A percentile compares a stretch with the other conserved stretches of the same genome.
phyloP scores from a whole-genome alignment of 2,797 vertebrate species.

The Echeneis naucrates region DNA sequence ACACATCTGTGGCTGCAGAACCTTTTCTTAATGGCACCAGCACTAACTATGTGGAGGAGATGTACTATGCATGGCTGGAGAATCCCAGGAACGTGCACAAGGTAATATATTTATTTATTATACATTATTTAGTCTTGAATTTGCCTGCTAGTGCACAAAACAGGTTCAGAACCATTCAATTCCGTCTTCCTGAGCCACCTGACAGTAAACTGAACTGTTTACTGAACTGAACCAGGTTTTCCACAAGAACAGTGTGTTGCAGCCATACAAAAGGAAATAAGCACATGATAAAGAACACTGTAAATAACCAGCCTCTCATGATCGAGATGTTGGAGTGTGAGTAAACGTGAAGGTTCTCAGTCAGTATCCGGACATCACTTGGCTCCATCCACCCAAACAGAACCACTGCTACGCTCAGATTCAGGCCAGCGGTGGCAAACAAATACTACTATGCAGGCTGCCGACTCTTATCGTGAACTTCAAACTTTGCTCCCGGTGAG shows the following conservation, averaged over 20 bases:
- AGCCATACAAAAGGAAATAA: too few species aligned
- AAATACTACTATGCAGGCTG: background rate
- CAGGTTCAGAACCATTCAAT: too few species aligned
- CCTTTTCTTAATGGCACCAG: conserved; percentile 95
- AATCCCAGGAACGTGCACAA: conserved; percentile 96
- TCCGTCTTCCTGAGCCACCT: background rate
- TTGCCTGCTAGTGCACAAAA: background rate
- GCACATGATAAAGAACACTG: too few species aligned
- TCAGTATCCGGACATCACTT: too few species aligned
- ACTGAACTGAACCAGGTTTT: too few species aligned
- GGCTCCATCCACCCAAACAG: background rate
- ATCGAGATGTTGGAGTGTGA: too few species aligned
- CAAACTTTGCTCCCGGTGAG: background rate
- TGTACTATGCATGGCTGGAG: conserved; percentile 96
- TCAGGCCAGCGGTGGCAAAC: background rate
- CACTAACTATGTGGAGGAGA: conserved; percentile 96
- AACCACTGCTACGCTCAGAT: background rate
- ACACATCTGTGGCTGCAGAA: conserved; percentile 87
- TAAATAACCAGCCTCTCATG: too few species aligned
- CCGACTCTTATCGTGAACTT: background rate
- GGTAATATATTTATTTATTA: conserved; percentile 78
- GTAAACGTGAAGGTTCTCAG: too few species aligned
- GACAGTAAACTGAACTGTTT: too few species aligned
- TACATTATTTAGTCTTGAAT: background rate
- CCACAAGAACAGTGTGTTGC: too few species aligned